phyloP scores from a whole-genome alignment of 2,888 invertebrate genomes.

The Acleris cristana region DNA sequence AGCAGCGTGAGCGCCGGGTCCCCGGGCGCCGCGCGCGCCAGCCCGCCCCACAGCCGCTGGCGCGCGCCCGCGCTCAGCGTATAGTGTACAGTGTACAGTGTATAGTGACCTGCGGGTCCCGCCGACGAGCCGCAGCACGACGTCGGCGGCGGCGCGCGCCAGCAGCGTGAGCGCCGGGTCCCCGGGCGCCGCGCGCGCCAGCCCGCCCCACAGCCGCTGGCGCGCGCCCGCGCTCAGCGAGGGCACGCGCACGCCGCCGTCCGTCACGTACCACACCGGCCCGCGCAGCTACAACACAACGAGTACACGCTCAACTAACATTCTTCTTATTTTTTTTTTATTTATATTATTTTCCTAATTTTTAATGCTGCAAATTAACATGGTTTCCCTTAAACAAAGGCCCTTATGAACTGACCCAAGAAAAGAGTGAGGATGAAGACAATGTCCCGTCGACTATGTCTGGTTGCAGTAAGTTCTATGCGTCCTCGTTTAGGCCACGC shows the following conservation, averaged over 20 bases:
- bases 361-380: too few species aligned
- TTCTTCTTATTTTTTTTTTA: too few species aligned
- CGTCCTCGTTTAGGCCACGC: too few species aligned
- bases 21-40: constrained; percentile 79
- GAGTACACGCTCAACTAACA: background rate
- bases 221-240: constrained; percentile 87
- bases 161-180: constrained; percentile 88
- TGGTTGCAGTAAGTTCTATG: too few species aligned
- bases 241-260: constrained; percentile 92
- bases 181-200: constrained; percentile 79
- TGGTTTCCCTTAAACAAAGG: too few species aligned
- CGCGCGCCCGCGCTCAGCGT: constrained; percentile 87
- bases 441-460: too few species aligned
- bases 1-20: too few species aligned
- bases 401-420: too few species aligned
- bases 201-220: constrained; percentile 86
- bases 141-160: constrained; percentile 93
- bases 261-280: constrained; percentile 87
- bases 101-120: constrained; percentile 10
- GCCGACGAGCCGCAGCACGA: constrained; percentile 85
- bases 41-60: constrained; percentile 86
- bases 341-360: too few species aligned
- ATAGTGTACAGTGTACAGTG: too few species aligned
- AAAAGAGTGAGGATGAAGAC: too few species aligned
- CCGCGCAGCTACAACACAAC: constrained; percentile 43